Percentiles rank a stretch among this genome's conserved stretches.
phyloP scores from a whole-genome alignment of 2,113 vertebrate species.

The Bufo bufo region DNA sequence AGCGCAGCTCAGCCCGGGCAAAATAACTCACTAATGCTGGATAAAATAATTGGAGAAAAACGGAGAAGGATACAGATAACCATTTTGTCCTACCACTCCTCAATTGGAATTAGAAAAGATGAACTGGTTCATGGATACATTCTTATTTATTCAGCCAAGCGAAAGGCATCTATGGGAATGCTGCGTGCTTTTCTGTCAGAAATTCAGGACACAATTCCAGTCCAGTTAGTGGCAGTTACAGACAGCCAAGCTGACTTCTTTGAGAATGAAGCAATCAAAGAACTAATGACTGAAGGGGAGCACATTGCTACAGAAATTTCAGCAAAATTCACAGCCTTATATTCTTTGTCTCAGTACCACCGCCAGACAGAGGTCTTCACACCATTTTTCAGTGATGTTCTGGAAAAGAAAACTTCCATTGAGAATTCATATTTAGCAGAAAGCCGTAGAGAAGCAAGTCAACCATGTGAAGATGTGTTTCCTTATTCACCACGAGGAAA shows the following conservation, averaged over 20 bases:
- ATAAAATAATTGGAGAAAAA: slow-evolving; percentile 96
- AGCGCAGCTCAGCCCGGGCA: slow-evolving; percentile 94
- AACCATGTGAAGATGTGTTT: slow-evolving; percentile 88
- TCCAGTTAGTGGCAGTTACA: slow-evolving; percentile 96
- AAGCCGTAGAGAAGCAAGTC: slow-evolving; percentile 83
- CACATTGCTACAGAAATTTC: slow-evolving; percentile 97
- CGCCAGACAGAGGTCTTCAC: slow-evolving; percentile 97
- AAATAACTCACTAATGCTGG: slow-evolving; percentile 92
- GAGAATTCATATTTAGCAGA: slow-evolving; percentile 93
- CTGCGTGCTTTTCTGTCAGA: slow-evolving; percentile 95
- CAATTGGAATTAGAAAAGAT: slow-evolving; percentile 95
- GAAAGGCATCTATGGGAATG: slow-evolving; percentile 98
- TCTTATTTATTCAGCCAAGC: slow-evolving; percentile 93
- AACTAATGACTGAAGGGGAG: slow-evolving; percentile 97
- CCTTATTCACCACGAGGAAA: slow-evolving; percentile 88
- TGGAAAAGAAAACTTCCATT: slow-evolving; percentile 92
- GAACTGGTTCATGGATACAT: slow-evolving; percentile 99
- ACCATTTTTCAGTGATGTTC: slow-evolving; percentile 93
- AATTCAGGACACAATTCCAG: slow-evolving; percentile 96
- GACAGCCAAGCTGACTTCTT: slow-evolving; percentile 99
- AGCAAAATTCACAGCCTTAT: slow-evolving; percentile 96
- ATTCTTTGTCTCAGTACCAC: slow-evolving; percentile 96
- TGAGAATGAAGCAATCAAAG: slow-evolving; percentile 96
- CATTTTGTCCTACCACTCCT: slow-evolving; percentile 94
- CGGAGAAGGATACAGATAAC: slow-evolving; percentile 94